Evolutionary conservation across 2,113 vertebrate genomes (phyloP), one percentile per base, ranked within the genome.

Genomic region (Pteruthius melanotis): DNA sequence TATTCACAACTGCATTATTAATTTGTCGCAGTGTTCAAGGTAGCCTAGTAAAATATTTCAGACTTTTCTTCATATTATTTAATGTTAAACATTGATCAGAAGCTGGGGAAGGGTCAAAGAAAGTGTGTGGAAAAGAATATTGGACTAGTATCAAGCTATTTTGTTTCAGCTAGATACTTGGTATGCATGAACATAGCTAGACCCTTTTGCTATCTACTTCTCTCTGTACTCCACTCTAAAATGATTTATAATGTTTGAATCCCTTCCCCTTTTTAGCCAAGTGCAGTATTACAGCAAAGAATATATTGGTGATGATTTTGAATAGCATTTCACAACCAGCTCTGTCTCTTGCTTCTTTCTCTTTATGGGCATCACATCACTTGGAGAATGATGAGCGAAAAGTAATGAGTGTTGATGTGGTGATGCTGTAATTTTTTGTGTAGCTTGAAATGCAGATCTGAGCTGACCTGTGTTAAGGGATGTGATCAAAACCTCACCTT

Each of bases 171-270:
- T 81, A 71, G 64, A 14, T 92, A 49, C 57, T 96, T 95, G 40
- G 76, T 90, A 94, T 96, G 83, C 88, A 57, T 82, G 68, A 89
- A 64, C 68, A 78, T 31, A 71, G 45, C 89, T 71, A 70, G 72
- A 93, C 60, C 39, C 80, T 83, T 93, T 95, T 93, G 64, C 93
- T 95, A 86, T 95, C 94, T 92, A 1, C 91, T 93, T 95, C 7
- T 1, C 76, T 93, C 64, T 86, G 68, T 93, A 59, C 89, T 93
- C 47, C 35, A 59, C 66, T 94, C 89, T 93, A 35, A 89, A 77
- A 94, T 95, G 92, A 94, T 90, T 92, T 87, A 94, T 94, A 88
- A 90, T 53, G 50, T 93, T 95, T 92, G 79, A 97, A 83, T 95
- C 64, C 71, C 9, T 61, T 92, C 42, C 30, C 9, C 42, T 93